These are phyloP conservation scores for Megalonaias nervosa DNA, from an alignment of 1,140 invertebrate genomes.

Conservation along the genomic window DNA sequence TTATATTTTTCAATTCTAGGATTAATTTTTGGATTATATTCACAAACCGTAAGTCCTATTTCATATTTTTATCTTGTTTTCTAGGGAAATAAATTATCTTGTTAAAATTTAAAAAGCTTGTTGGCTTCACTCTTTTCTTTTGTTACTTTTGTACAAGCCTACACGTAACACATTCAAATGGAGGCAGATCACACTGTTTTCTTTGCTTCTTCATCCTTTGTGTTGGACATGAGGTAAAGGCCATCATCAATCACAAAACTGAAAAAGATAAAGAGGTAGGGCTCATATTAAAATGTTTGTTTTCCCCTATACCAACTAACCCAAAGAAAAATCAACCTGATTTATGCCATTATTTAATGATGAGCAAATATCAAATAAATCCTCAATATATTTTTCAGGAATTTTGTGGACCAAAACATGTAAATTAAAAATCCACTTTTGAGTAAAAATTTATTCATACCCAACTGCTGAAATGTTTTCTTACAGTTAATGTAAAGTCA, in stretches of 20 bases:
- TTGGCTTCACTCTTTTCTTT: no score
- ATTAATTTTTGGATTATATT: no score
- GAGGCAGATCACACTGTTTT: no score
- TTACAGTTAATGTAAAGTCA: no score
- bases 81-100: no score
- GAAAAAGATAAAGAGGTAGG: slow-evolving; percentile 32
- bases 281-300: neutral
- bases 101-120: no score
- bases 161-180: no score
- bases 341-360: neutral
- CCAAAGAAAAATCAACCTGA: neutral
- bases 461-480: no score
- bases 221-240: slow-evolving; percentile 29
- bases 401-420: neutral
- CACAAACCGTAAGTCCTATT: no score
- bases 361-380: neutral
- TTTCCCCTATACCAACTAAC: neutral
- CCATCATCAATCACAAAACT: slow-evolving; percentile 63
- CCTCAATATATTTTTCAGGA: neutral
- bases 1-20: no score
- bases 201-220: slow-evolving; percentile 11
- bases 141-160: no score
- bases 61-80: no score
- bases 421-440: slow-evolving; percentile 1
- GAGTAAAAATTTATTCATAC: neutral